Percentiles rank a stretch among this genome's conserved stretches.
Conservation (phyloP, 2,113 vertebrate genomes). For the Caranx ignobilis region DNA sequence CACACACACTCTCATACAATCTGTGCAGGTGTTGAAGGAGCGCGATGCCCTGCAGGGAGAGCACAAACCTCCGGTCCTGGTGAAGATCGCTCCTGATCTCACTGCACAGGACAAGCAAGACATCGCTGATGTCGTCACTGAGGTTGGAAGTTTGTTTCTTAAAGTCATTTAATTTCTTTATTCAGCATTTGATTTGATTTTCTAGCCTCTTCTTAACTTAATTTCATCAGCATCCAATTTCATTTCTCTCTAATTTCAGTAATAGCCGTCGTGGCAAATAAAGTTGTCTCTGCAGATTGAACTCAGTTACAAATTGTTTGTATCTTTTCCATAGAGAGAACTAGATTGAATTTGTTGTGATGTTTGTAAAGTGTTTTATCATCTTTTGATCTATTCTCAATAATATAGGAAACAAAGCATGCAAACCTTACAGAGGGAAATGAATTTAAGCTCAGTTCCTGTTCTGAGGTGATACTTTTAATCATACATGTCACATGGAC, state of each 20-base stretch:
- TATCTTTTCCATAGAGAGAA: neutral
- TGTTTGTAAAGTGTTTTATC: too few relatives aligned
- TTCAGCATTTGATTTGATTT: neutral
- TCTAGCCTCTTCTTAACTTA: neutral
- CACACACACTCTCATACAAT: neutral
- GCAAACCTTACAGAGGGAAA: neutral
- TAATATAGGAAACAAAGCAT: neutral
- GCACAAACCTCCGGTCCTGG: constrained; percentile 87
- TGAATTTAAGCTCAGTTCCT: neutral
- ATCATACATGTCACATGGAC: neutral
- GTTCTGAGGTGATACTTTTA: neutral
- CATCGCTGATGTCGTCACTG: constrained; percentile 88
- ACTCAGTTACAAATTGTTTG: neutral
- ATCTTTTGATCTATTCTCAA: too few relatives aligned
- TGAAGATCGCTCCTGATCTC: constrained; percentile 97
- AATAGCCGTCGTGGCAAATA: neutral
- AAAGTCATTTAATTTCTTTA: neutral
- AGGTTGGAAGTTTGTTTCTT: constrained; percentile 82
- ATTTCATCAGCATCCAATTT: neutral
- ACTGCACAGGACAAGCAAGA: constrained; percentile 89
- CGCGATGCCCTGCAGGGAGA: constrained; percentile 83
- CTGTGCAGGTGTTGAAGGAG: constrained; percentile 89
- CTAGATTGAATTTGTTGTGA: too few relatives aligned
- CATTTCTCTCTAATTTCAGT: neutral
- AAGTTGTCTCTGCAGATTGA: neutral